A percentile compares a stretch with the other conserved stretches of the same genome.
Conservation (phyloP, 2,113 vertebrate genomes). For the Pogonocichla stellata region DNA sequence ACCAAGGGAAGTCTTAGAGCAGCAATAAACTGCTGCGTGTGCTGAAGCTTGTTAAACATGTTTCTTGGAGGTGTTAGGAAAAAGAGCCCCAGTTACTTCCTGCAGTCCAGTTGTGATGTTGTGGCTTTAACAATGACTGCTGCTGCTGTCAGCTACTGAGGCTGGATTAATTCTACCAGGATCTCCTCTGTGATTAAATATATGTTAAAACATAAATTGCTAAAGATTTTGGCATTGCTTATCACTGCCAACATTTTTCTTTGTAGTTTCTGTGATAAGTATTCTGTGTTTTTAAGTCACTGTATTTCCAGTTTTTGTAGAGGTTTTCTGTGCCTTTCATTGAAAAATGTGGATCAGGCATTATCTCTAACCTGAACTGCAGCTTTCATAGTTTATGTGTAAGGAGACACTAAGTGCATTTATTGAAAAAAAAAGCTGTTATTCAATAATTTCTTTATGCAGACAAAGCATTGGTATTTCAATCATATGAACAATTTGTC, state of each 20-base stretch:
- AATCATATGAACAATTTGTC: background rate
- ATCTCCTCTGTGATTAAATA: background rate
- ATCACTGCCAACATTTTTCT: background rate
- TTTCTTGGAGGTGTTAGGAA: background rate
- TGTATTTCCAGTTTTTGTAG: background rate
- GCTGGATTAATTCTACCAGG: background rate
- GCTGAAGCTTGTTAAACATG: background rate
- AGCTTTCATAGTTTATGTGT: background rate
- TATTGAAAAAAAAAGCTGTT: background rate
- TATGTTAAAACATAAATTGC: background rate
- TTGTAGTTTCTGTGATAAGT: background rate
- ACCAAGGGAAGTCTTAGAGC: background rate
- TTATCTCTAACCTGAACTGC: background rate
- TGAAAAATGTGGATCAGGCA: background rate
- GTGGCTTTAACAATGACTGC: background rate
- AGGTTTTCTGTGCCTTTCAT: background rate
- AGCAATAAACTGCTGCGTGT: background rate
- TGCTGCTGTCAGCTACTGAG: background rate
- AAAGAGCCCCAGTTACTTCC: background rate
- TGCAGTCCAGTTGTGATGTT: background rate
- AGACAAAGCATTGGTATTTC: background rate
- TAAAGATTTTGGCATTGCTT: background rate
- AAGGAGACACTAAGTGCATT: background rate
- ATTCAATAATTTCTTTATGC: background rate
- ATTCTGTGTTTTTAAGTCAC: background rate